Percentiles rank a stretch among this genome's conserved stretches.
Evolutionary conservation across 2,797 vertebrate genomes (phyloP).

Genomic region (Centropyge bicolor): DNA sequence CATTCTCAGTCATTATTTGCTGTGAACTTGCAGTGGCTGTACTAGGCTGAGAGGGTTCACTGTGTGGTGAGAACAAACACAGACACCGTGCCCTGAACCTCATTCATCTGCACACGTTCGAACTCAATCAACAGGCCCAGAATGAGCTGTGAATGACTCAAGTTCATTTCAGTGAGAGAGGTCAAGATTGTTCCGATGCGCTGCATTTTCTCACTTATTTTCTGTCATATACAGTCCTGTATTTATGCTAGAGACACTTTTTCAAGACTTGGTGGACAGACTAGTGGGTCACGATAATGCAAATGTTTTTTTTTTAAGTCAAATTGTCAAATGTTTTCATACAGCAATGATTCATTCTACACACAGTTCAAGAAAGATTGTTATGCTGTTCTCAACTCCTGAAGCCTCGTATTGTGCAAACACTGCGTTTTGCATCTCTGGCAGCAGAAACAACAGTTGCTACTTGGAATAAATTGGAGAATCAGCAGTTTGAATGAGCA

Average conservation of each 20-base stretch:
- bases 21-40: not conserved
- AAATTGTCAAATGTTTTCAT: not conserved
- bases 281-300: not conserved
- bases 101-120: not conserved
- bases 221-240: not conserved
- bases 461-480: not conserved
- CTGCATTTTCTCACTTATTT: not conserved
- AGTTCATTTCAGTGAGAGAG: not conserved
- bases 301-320: not conserved
- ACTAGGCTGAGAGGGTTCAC: not conserved
- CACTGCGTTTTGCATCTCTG: not conserved
- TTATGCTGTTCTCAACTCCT: not conserved
- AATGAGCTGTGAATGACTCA: no score
- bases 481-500: not conserved
- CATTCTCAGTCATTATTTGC: not conserved
- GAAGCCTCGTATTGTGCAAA: not conserved
- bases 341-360: not conserved
- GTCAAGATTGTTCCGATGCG: not conserved
- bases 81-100: not conserved
- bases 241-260: not conserved
- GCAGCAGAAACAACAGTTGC: slow-evolving; percentile 1
- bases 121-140: not conserved
- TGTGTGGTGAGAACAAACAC: not conserved
- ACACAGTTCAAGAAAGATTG: not conserved
- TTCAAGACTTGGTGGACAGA: not conserved